These are phyloP conservation scores for Trachops cirrhosus DNA, from an alignment of 2,797 vertebrate genomes.

Conservation along the genomic window DNA sequence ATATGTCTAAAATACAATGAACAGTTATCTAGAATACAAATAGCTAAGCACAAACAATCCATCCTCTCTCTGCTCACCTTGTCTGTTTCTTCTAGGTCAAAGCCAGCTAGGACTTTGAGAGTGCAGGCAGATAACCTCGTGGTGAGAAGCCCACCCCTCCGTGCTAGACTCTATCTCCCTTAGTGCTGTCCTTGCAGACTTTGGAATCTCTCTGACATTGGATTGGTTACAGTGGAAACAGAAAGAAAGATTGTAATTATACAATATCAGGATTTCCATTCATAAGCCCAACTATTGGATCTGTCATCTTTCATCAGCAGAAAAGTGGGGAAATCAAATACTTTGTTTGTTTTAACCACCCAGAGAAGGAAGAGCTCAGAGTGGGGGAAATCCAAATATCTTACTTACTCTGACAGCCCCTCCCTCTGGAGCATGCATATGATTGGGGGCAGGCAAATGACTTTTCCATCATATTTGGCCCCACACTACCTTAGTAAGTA, in stretches of 20 bases:
- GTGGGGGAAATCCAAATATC: conserved; percentile 48
- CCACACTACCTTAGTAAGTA: neutral
- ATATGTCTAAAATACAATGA: neutral
- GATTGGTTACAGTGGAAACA: conserved; percentile 30
- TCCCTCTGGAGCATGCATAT: neutral
- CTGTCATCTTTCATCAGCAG: conserved; percentile 56
- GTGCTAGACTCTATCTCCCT: neutral
- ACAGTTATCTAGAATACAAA: neutral
- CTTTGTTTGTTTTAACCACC: conserved; percentile 59
- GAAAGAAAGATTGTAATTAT: conserved; percentile 13
- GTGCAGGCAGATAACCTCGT: neutral
- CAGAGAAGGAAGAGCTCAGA: conserved; percentile 42
- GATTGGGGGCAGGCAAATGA: conserved; percentile 45
- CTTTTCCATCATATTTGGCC: conserved; percentile 67
- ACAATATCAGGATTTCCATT: conserved; percentile 50
- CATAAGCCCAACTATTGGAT: conserved; percentile 24
- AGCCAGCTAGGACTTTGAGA: neutral
- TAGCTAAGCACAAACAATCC: neutral
- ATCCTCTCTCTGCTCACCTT: neutral
- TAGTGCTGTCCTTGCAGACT: neutral
- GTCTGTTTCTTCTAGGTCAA: neutral
- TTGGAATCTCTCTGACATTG: neutral
- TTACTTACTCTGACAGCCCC: neutral
- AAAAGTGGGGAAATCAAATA: conserved; percentile 60
- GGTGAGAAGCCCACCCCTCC: neutral